Base-by-base conservation (phyloP, 2,888 invertebrate genomes). In the Ectobius pallidus region DNA sequence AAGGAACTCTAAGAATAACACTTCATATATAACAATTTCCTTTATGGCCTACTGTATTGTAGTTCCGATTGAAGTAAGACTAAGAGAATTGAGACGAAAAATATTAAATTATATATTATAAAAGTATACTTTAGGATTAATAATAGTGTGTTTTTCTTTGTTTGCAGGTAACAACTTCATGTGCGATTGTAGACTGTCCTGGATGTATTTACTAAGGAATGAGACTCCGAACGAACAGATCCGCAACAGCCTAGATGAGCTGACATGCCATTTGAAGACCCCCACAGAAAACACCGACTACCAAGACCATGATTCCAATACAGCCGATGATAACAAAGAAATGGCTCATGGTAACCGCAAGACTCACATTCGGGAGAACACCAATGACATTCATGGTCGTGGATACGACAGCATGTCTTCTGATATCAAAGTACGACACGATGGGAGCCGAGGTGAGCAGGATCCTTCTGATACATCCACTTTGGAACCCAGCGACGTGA, bases 121-220 rank as follows among this genome's bases (percentile, higher is more conserved):
- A n/a, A n/a, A n/a, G n/a, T n/a, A n/a, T n/a, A n/a, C n/a, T n/a
- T n/a, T n/a, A n/a, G n/a, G n/a, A n/a, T n/a, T n/a, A n/a, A n/a
- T n/a, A n/a, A n/a, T n/a, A n/a, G n/a, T n/a, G n/a, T n/a, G n/a
- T n/a, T n/a, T n/a, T n/a, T n/a, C n/a, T n/a, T n/a, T n/a, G n/a
- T n/a, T 86, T 86, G 68, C 90, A 95, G 94, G 91, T 79, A 95
- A 94, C 85, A 90, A 89, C 82, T 91, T 94, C 83, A 87, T 90
- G 78, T 95, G 94, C 84, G 93, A 94, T 86, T 94, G 94, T 82
- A 90, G 92, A 77, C 85, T 94, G 77, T 88, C 90, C 77, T 94
- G 94, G 94, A 89, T 94, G 84, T 91, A 91, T 83, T 86, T 86
- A 61, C 84, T 94, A 74, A 87, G 89, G 75, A 90, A 91, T 82